Conservation (phyloP, 2,113 vertebrate genomes). For the Forbesichthys agassizii region DNA sequence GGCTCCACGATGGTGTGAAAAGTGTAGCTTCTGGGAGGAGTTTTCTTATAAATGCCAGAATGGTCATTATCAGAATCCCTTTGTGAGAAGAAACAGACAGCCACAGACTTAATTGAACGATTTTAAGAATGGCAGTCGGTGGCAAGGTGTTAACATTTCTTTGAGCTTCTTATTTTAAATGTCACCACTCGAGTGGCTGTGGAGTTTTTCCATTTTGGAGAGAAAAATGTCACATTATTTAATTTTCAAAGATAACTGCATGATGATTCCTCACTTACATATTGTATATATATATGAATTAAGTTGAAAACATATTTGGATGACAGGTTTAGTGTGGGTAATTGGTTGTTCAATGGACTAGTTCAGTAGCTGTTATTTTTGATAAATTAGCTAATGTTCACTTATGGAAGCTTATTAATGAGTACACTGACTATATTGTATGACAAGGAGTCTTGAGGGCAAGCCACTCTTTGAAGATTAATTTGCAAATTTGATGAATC, state of each 20-base stretch:
- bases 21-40: slow-evolving; percentile 52
- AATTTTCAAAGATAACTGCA: slow-evolving; percentile 39
- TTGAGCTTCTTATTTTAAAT: slow-evolving; percentile 59
- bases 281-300: slow-evolving; percentile 4
- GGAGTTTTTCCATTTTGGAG: slow-evolving; percentile 35
- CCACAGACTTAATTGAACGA: slow-evolving; percentile 71
- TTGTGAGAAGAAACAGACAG: slow-evolving; percentile 66
- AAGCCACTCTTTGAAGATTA: no score
- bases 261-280: slow-evolving; percentile 25
- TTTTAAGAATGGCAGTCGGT: slow-evolving; percentile 48
- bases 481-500: neutral
- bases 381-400: slow-evolving; percentile 43
- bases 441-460: neutral
- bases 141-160: slow-evolving; percentile 26
- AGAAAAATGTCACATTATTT: slow-evolving; percentile 61
- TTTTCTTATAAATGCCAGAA: slow-evolving; percentile 74
- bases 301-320: slow-evolving; percentile 10
- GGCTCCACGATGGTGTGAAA: slow-evolving; percentile 64
- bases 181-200: slow-evolving; percentile 53
- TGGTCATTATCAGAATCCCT: slow-evolving; percentile 70
- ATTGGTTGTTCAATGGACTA: slow-evolving; percentile 43
- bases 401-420: slow-evolving; percentile 38
- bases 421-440: neutral
- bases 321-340: slow-evolving; percentile 33
- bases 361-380: slow-evolving; percentile 31